A percentile compares a stretch with the other conserved stretches of the same genome.
Conservation (phyloP, 2,113 vertebrate genomes). For the Thomomys bottae region DNA sequence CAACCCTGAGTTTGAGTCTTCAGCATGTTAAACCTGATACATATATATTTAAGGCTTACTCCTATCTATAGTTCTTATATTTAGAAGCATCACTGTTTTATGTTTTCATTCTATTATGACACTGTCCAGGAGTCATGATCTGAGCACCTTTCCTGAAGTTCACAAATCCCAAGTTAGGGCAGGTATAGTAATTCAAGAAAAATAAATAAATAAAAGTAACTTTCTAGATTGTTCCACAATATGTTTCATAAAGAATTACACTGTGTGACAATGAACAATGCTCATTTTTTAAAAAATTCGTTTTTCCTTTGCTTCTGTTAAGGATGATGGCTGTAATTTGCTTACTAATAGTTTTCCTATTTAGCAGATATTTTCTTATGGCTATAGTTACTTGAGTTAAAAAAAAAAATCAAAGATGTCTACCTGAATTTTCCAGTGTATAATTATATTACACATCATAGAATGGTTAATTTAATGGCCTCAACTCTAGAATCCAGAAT, state of each 20-base stretch:
- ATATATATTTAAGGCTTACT: conserved; percentile 55
- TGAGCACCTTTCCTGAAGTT: conserved; percentile 44
- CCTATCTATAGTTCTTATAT: conserved; percentile 14
- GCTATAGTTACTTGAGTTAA: conserved; percentile 60
- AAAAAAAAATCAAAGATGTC: conserved; percentile 43
- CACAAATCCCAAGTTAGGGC: conserved; percentile 30
- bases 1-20: conserved; percentile 68
- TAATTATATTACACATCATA: conserved; percentile 33
- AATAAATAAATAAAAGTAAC: not conserved
- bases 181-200: not conserved
- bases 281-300: not conserved
- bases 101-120: not conserved
- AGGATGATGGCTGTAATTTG: conserved; percentile 66
- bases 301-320: conserved; percentile 65
- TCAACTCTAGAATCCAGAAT: conserved; percentile 75
- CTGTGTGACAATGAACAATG: conserved; percentile 12
- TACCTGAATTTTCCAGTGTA: conserved; percentile 65
- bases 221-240: conserved; percentile 44
- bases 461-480: conserved; percentile 44
- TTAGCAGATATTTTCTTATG: conserved; percentile 66
- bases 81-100: conserved; percentile 16
- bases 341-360: conserved; percentile 53
- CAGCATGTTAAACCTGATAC: conserved; percentile 9
- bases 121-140: not conserved
- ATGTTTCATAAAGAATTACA: conserved; percentile 9